Percentiles rank a stretch among this genome's conserved stretches.
Conservation (phyloP, 2,888 invertebrate genomes). For the Euzophera pinguis region DNA sequence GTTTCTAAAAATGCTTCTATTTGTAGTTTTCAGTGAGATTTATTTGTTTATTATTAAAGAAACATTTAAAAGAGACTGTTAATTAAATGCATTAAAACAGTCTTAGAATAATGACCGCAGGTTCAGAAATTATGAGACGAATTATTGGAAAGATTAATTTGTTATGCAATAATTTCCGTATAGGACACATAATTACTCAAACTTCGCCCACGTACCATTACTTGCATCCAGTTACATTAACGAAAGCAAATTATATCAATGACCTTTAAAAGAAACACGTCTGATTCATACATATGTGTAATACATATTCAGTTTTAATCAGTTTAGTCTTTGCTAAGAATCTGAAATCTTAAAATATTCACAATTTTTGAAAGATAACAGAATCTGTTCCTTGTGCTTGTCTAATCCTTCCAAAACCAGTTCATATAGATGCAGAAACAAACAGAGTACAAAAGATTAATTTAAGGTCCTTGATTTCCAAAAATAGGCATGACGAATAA, state of each 20-base stretch:
- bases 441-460: no score
- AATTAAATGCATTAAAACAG: not conserved
- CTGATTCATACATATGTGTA: not conserved
- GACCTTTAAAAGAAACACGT: not conserved
- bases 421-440: no score
- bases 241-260: not conserved
- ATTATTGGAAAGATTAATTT: not conserved
- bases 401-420: no score
- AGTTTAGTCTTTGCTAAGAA: no score
- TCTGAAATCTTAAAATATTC: no score
- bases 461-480: no score
- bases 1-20: not conserved
- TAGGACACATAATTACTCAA: not conserved
- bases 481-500: no score
- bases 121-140: not conserved
- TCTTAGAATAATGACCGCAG: not conserved
- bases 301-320: not conserved
- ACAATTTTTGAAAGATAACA: no score
- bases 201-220: slow-evolving; percentile 6
- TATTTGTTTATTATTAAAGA: not conserved
- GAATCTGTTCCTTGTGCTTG: no score
- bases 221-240: not conserved
- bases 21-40: not conserved
- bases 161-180: slow-evolving; percentile 18
- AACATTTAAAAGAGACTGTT: not conserved